Percentiles rank a stretch among this genome's conserved stretches.
These are phyloP conservation scores for Tichodroma muraria DNA, from an alignment of 2,113 vertebrate species.

Conservation along the genomic window DNA sequence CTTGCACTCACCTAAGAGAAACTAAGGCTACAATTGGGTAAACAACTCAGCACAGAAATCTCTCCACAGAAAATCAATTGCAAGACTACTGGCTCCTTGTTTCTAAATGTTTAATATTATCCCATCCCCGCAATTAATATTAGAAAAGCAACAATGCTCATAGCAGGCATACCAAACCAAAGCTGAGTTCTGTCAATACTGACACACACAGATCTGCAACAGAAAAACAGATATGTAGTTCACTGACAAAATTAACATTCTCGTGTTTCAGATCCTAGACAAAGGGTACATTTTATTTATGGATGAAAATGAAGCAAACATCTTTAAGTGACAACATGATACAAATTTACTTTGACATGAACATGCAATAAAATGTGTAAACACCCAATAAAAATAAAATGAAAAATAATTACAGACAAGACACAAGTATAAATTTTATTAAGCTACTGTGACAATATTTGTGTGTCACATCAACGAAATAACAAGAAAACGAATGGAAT, in stretches of 20 bases:
- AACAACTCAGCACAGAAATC: not conserved
- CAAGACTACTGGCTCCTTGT: constrained; percentile 36
- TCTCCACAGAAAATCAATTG: constrained; percentile 41
- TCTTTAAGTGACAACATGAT: not conserved
- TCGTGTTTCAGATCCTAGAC: not conserved
- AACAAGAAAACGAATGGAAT: not conserved
- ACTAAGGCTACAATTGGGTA: not conserved
- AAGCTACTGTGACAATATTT: not conserved
- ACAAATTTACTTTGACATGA: not conserved
- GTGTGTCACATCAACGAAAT: not conserved
- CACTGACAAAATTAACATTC: constrained; percentile 15
- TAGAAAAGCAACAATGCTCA: not conserved
- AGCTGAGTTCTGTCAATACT: not conserved
- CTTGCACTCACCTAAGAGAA: not conserved
- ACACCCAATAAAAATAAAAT: constrained; percentile 22
- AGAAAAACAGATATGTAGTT: not conserved
- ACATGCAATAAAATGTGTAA: not conserved
- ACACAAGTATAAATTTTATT: constrained; percentile 25
- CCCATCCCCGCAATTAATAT: constrained; percentile 7
- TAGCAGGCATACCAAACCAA: constrained; percentile 17
- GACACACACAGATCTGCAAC: not conserved
- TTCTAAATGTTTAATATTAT: constrained; percentile 53
- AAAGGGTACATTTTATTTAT: constrained; percentile 1
- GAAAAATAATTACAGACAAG: constrained; percentile 36
- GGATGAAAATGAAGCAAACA: not conserved